Base-by-base conservation (phyloP, 2,113 vertebrate genomes). In the Rhinolophus ferrumequinum region DNA sequence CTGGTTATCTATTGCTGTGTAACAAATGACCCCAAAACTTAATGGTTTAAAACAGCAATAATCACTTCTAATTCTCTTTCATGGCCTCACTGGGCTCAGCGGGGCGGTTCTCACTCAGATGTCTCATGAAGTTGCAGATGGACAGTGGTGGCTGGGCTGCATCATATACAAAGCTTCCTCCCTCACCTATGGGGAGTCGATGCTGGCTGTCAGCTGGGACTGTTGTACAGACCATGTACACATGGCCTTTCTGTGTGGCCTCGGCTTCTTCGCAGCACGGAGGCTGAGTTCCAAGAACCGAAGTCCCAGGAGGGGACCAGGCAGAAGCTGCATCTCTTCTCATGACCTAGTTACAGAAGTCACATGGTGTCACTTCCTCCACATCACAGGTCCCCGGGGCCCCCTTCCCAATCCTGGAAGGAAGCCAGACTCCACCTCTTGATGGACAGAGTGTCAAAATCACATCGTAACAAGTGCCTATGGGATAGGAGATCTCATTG, bases 111-210 rank as follows among this genome's bases (percentile, higher is more conserved):
- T 22, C 60, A 66, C 10, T 24, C 30, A 5, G 44, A 30, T 35
- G 28, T 24, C 88, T 10, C 12, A 38, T 24, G 62, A 41, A 21
- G 22, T 15, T 24, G 15, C 14, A 44, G 30, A 50, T 54, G 52
- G 47, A 54, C 1, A 12, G 18, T 47, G 38, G 14, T 5, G 14
- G 41, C 69, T 44, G 70, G 30, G 56, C 24, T 90, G 33, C 30
- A 22, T 30, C 6, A 8, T 30, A 44, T 22, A 3, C 5, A 62
- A 60, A 69, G 38, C 56, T 38, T 64, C 90, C 14, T 21, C 33
- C 30, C 24, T 18, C 38, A 28, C 13, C 21, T 1, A 0, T 0
- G 26, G 28, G 44, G 14, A 47, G 62, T 4, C 18, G 3, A 30
- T 21, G 84, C 52, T 41, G 35, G 13, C 28, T 11, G 50, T 58